Percentiles rank a stretch among this genome's conserved stretches.
Conservation (phyloP, 2,113 vertebrate genomes). For the Sturnira hondurensis region DNA sequence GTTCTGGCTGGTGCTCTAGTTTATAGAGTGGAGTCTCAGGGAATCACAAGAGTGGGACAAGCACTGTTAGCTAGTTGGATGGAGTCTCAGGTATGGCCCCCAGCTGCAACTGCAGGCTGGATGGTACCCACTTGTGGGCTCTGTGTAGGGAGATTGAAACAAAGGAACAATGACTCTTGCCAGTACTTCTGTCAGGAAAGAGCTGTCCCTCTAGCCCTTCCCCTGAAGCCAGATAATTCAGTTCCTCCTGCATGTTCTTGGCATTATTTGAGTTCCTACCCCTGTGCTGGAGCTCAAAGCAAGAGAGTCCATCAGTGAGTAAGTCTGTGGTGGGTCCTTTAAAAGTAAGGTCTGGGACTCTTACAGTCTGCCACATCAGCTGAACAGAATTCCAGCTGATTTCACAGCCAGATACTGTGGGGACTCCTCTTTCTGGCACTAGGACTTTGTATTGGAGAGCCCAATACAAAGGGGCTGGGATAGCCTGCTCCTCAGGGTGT, state of each 20-base stretch:
- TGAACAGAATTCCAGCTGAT: not conserved
- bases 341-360: no score
- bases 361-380: no score
- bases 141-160: not conserved
- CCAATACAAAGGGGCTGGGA: not conserved
- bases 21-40: not conserved
- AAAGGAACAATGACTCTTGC: not conserved
- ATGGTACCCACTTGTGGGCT: not conserved
- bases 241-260: no score
- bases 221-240: no score
- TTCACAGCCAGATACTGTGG: not conserved
- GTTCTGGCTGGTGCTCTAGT: not conserved
- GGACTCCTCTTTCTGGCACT: not conserved
- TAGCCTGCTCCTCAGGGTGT: not conserved
- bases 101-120: not conserved
- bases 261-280: no score
- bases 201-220: no score
- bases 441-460: not conserved
- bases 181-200: no score
- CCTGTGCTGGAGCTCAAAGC: no score
- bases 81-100: not conserved
- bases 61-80: not conserved
- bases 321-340: no score
- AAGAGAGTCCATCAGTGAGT: no score
- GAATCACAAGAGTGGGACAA: not conserved